Percentiles rank a stretch among this genome's conserved stretches.
Conservation (phyloP, 2,113 vertebrate genomes). For the Agelaius phoeniceus region DNA sequence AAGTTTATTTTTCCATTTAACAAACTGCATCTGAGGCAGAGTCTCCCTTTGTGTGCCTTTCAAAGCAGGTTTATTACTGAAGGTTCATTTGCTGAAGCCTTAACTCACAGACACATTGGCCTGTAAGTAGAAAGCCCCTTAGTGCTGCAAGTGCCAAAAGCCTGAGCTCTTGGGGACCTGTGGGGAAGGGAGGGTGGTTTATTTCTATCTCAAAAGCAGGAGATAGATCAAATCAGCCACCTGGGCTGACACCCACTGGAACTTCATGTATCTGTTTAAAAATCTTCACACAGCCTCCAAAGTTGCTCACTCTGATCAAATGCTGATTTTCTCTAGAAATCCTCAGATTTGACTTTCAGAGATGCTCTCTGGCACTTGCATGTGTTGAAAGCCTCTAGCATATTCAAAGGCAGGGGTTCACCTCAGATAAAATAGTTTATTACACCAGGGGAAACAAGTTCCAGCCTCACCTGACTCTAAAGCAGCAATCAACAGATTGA, state of each 20-base stretch:
- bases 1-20: neutral
- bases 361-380: neutral
- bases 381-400: neutral
- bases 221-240: neutral
- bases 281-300: neutral
- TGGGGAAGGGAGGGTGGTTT: neutral
- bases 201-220: neutral
- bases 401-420: neutral
- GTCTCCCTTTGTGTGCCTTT: neutral
- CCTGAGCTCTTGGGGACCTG: neutral
- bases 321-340: rapidly evolving
- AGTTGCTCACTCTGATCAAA: neutral
- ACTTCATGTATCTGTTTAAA: neutral
- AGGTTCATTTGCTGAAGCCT: neutral
- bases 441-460: neutral
- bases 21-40: neutral
- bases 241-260: neutral
- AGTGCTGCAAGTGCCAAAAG: neutral
- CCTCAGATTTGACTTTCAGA: neutral
- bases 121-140: neutral
- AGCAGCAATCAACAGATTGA: neutral
- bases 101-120: neutral
- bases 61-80: neutral
- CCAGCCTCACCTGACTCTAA: neutral
- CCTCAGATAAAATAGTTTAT: neutral